Conservation (phyloP, 2,888 invertebrate species). For the Busseola fusca region DNA sequence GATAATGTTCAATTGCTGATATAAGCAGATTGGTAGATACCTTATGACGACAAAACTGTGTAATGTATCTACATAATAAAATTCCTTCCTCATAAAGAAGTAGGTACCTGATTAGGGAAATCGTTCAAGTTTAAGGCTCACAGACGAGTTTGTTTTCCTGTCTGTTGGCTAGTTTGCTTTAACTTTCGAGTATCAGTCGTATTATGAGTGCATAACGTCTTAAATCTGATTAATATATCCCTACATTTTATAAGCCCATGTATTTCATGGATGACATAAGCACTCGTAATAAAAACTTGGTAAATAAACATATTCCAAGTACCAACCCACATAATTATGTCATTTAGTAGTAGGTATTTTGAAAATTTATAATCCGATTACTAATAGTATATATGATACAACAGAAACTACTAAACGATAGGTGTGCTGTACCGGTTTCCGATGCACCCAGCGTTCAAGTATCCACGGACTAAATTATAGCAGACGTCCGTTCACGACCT, state of each 20-base stretch:
- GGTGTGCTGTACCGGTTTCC: slow-evolving; percentile 53
- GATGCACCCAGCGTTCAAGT: slow-evolving; percentile 50
- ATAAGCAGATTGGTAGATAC: not conserved
- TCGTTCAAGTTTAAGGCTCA: slow-evolving; percentile 17
- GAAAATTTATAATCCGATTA: slow-evolving; percentile 28
- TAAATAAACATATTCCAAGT: slow-evolving; percentile 10
- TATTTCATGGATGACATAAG: not conserved
- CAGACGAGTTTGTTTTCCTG: not conserved
- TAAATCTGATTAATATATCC: not conserved
- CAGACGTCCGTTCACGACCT: slow-evolving; percentile 57
- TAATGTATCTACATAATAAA: slow-evolving; percentile 1
- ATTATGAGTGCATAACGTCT: not conserved
- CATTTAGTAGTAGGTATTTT: slow-evolving; percentile 30
- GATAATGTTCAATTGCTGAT: slow-evolving; percentile 35
- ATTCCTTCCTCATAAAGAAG: not conserved
- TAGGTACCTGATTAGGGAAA: slow-evolving; percentile 1
- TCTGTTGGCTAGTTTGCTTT: not conserved
- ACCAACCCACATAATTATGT: slow-evolving; percentile 11
- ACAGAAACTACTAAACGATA: slow-evolving; percentile 33
- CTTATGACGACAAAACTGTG: slow-evolving; percentile 8
- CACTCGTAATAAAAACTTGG: slow-evolving; percentile 8
- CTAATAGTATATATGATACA: slow-evolving; percentile 34
- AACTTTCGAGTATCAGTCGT: not conserved
- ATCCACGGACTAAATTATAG: slow-evolving; percentile 51
- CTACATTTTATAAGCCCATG: not conserved